Evolutionary conservation across 2,888 invertebrate species (phyloP), one percentile per base, ranked within the genome.

Genomic region (Lucinisca nassula): DNA sequence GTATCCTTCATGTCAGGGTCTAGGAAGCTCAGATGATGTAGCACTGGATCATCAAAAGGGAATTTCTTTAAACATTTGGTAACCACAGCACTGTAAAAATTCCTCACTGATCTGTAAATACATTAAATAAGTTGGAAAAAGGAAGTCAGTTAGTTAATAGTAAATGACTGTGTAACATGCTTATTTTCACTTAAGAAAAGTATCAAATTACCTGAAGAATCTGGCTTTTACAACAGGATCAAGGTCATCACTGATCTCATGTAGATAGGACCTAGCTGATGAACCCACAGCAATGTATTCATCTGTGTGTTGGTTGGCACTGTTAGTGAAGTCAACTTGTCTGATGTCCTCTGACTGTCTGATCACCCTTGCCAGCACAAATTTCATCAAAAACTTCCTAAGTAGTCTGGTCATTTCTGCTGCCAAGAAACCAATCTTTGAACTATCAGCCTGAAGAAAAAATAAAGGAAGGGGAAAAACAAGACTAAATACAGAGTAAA

Each of bases 261-360:
- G n/a, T 8, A 37, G 37, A 30, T 37, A 72, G 4, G 37, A 17
- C 24, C 72, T 32, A 17, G 72, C 21, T 6, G 3, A 2, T 8
- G 37, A 8, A n/a, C 72, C 72, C 6, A 61, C 30, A 30, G 61
- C 61, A 61, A 61, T 61, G 8, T 27, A 17, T 6, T 61, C 61
- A 61, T 61, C 61, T 10, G 10, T 61, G 61, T 82, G 82, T 55
- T 87, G 84, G 61, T 82, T 82, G 0, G 72, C 77, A 38, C 27
- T 0, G 30, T 37, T 21, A 21, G 6, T 38, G 37, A 17, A 72
- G 14, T 35, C n/a, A 2, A 72, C 40, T 37, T n/a, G 14, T 21
- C n/a, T 72, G 21, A 72, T 24, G n/a, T 72, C 72, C 12, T 72
- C 24, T 12, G 8, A 21, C 30, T 67, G 27, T 38, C 72, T 32